Evolutionary conservation across 2,888 invertebrate species (phyloP).

Genomic region (Drosophila demipolita): DNA sequence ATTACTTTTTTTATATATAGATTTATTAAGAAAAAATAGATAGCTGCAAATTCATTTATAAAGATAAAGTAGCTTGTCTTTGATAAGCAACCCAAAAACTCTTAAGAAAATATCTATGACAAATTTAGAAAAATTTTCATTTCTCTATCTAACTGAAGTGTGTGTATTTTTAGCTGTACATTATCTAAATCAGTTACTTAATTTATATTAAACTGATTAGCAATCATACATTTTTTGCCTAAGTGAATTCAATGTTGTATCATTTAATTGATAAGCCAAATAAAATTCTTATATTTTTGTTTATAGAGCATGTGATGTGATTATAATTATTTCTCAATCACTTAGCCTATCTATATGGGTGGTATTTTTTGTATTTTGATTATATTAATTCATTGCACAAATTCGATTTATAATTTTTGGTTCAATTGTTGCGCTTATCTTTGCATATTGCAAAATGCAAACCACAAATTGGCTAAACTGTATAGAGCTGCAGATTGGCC

Average conservation of each 20-base stretch:
- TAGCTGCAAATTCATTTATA: not conserved
- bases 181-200: not conserved
- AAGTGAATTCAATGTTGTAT: not conserved
- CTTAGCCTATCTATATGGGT: not conserved
- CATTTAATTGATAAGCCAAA: constrained; percentile 19
- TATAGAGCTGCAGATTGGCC: constrained; percentile 16
- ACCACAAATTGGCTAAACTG: constrained; percentile 11
- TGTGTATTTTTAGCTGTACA: not conserved
- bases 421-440: constrained; percentile 1
- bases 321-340: constrained; percentile 11
- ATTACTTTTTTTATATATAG: constrained; percentile 5
- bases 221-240: not conserved
- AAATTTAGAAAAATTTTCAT: not conserved
- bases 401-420: not conserved
- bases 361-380: not conserved
- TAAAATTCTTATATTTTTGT: not conserved
- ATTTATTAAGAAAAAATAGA: not conserved
- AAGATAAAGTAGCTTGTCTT: not conserved
- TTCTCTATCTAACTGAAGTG: not conserved
- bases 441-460: constrained; percentile 15
- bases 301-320: constrained; percentile 15
- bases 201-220: constrained; percentile 6
- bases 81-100: not conserved
- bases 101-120: not conserved
- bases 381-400: not conserved